A percentile compares a stretch with the other conserved stretches of the same genome.
Conservation (phyloP, 2,113 vertebrate genomes). For the Apistogramma diplotaenia region DNA sequence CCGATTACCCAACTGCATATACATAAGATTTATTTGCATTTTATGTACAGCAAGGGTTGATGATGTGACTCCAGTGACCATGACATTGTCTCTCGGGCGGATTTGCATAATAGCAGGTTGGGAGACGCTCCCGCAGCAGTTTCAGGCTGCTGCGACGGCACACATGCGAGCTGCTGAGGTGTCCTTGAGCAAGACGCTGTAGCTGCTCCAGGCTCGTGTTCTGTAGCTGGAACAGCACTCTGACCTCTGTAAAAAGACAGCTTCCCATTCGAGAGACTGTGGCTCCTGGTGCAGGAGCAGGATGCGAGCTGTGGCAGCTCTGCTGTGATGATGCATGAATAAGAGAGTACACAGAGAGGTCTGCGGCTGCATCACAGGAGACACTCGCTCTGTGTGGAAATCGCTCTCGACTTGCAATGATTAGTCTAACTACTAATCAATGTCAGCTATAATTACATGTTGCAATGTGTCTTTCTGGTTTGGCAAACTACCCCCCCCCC, state of each 20-base stretch:
- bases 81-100: conserved; percentile 18
- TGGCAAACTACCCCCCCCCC: conserved; percentile 27
- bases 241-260: conserved; percentile 1
- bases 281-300: neutral
- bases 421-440: conserved; percentile 52
- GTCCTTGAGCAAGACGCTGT: conserved; percentile 22
- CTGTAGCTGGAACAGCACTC: neutral
- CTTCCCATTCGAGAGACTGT: neutral
- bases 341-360: neutral
- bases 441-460: conserved; percentile 55
- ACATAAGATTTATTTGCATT: conserved; percentile 30
- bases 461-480: conserved; percentile 32
- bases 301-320: neutral
- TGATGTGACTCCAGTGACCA: conserved; percentile 1
- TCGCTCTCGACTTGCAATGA: conserved; percentile 29
- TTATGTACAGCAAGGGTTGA: conserved; percentile 16
- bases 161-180: neutral
- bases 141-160: neutral
- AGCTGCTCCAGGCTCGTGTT: neutral
- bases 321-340: conserved; percentile 21
- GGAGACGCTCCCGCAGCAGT: neutral
- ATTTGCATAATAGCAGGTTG: neutral
- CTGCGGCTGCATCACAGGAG: neutral
- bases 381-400: neutral
- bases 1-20: conserved; percentile 19